A percentile compares a stretch with the other conserved stretches of the same genome.
Evolutionary conservation across 1,140 invertebrate genomes (phyloP).

Genomic region (Bradysia coprophila): DNA sequence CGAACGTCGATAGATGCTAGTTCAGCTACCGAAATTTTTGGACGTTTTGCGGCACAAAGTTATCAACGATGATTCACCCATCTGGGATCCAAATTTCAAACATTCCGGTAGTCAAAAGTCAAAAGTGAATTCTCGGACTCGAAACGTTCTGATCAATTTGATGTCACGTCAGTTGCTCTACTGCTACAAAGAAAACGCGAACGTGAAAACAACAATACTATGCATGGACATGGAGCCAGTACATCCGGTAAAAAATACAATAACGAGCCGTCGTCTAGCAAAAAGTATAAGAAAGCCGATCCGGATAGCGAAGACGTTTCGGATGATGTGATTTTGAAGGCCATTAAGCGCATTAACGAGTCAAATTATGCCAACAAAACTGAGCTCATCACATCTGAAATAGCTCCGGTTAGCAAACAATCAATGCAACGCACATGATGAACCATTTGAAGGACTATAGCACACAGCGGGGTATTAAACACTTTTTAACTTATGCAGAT

Average conservation of each 20-base stretch:
- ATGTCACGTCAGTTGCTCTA: slow-evolving; percentile 18
- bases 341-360: slow-evolving; percentile 19
- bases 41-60: slow-evolving; percentile 75
- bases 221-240: neutral
- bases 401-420: slow-evolving; percentile 68
- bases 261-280: slow-evolving; percentile 15
- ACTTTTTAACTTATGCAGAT: slow-evolving; percentile 95
- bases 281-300: slow-evolving; percentile 15
- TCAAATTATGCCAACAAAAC: slow-evolving; percentile 16
- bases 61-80: slow-evolving; percentile 67
- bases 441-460: slow-evolving; percentile 99
- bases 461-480: slow-evolving; percentile 74
- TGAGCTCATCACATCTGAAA: slow-evolving; percentile 52
- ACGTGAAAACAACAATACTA: slow-evolving; percentile 7
- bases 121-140: no score
- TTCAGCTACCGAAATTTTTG: slow-evolving; percentile 58
- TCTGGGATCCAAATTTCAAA: slow-evolving; percentile 58
- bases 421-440: slow-evolving; percentile 93
- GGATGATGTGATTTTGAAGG: slow-evolving; percentile 15
- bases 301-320: slow-evolving; percentile 13
- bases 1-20: slow-evolving; percentile 52
- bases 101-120: no score
- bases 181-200: slow-evolving; percentile 18
- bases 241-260: slow-evolving; percentile 1
- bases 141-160: no score